A percentile compares a stretch with the other conserved stretches of the same genome.
phyloP scores from a whole-genome alignment of 2,888 invertebrate genomes.

The Ceramica pisi region DNA sequence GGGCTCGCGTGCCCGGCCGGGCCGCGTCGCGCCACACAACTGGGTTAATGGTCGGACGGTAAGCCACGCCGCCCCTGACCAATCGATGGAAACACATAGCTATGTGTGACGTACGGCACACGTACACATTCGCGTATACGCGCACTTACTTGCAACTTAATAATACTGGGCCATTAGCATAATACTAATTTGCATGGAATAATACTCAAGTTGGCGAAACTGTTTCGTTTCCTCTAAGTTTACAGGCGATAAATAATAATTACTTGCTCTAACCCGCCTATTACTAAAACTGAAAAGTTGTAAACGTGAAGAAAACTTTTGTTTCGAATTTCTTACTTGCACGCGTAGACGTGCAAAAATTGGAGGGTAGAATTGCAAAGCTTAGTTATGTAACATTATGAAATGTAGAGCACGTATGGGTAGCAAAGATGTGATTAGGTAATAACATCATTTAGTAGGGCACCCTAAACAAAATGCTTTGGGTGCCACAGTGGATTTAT shows the following conservation, averaged over 20 bases:
- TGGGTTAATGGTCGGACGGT: slow-evolving; percentile 90
- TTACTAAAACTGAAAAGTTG: slow-evolving; percentile 38
- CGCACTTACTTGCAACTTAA: slow-evolving; percentile 40
- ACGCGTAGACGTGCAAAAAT: neutral
- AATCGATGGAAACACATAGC: slow-evolving; percentile 85
- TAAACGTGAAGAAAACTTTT: slow-evolving; percentile 16
- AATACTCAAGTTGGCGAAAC: slow-evolving; percentile 31
- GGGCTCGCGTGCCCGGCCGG: slow-evolving; percentile 85
- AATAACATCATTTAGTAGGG: slow-evolving; percentile 32
- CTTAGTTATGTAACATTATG: neutral
- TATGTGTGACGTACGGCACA: slow-evolving; percentile 54
- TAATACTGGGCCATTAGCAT: slow-evolving; percentile 53
- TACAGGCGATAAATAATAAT: slow-evolving; percentile 42
- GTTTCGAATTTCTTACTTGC: neutral
- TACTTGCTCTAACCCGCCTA: neutral
- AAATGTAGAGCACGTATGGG: neutral
- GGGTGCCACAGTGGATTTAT: slow-evolving; percentile 24
- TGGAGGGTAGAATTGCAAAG: neutral
- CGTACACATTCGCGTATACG: slow-evolving; percentile 55
- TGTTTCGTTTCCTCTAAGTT: slow-evolving; percentile 41
- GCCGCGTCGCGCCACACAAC: slow-evolving; percentile 87
- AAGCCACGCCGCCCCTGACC: slow-evolving; percentile 87
- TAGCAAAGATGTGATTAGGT: slow-evolving; percentile 14
- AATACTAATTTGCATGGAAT: slow-evolving; percentile 52
- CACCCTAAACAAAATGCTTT: slow-evolving; percentile 30